Evolutionary conservation across 2,113 vertebrate species (phyloP), one percentile per base, ranked within the genome.

Genomic region (Rana temporaria): DNA sequence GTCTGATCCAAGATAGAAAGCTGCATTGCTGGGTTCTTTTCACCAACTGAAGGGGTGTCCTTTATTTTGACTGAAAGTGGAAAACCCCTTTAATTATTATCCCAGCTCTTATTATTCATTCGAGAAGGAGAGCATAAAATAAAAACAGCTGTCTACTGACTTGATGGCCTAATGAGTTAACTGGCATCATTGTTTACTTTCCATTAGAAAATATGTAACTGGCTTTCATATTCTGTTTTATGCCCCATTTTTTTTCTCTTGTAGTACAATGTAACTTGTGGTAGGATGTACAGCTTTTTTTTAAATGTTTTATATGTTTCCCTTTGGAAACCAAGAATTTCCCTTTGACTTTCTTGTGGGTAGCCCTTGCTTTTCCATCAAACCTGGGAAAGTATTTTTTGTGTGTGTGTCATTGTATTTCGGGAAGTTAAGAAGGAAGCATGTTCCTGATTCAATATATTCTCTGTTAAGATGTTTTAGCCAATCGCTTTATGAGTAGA

Each of bases 301-400:
- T 75, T 60, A 6, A 73, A 59, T 76, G 63, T 83, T 83, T 83
- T 83, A 75, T 53, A 73, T 55, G 72, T 76, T 83, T 83, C 64
- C 72, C 72, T 83, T 66, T 67, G 72, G 56, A 83, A 83, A 66
- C 81, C 42, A 83, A 59, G 64, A 83, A 67, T 83, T 83, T 57
- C 81, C 72, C 72, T 83, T 76, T 83, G 17, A 42, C 71, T 68
- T 83, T 83, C 76, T 76, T 83, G 81, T 83, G 81, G 81, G 71
- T 62, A 30, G 62, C 9, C 3, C 20, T 60, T 76, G 81, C 81
- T 83, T 59, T 76, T 82, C 63, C 81, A 83, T 72, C 56, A 76
- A 76, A 68, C 72, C 48, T 68, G 72, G 72, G 64, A 66, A 82
- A 74, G 48, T 76, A 60, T 75, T 76, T 81, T 76, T 76, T 72